Conservation (phyloP, 2,113 vertebrate species). For the Echinops telfairi region DNA sequence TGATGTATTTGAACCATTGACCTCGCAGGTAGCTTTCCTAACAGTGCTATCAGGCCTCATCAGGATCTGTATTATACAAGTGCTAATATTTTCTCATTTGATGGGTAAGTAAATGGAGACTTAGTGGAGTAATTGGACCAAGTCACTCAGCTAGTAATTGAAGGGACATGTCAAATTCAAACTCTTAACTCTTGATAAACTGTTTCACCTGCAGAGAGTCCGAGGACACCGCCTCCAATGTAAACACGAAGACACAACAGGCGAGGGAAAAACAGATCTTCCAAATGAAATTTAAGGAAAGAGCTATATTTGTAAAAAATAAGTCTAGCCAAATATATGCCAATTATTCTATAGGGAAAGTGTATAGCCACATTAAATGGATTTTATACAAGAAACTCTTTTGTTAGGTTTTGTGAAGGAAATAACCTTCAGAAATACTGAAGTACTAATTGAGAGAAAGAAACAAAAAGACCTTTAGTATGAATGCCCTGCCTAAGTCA, state of each 20-base stretch:
- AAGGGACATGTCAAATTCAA: background rate
- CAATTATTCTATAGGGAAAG: slow-evolving; percentile 34
- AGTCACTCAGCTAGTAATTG: slow-evolving; percentile 21
- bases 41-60: no score
- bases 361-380: background rate
- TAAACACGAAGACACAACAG: background rate
- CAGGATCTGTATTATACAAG: no score
- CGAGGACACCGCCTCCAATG: background rate
- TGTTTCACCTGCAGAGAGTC: background rate
- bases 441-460: background rate
- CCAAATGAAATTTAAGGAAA: background rate
- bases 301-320: background rate
- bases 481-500: background rate
- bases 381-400: slow-evolving; percentile 41
- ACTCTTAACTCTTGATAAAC: background rate
- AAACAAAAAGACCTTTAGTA: background rate
- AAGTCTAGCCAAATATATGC: slow-evolving; percentile 15
- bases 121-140: background rate
- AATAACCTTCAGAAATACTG: slow-evolving; percentile 25
- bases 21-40: no score
- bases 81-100: no score
- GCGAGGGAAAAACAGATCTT: background rate
- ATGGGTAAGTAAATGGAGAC: background rate
- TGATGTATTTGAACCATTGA: no score
- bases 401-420: slow-evolving; percentile 17